A percentile compares a stretch with the other conserved stretches of the same genome.
Evolutionary conservation across 2,113 vertebrate genomes (phyloP).

Genomic region (Mus pahari): DNA sequence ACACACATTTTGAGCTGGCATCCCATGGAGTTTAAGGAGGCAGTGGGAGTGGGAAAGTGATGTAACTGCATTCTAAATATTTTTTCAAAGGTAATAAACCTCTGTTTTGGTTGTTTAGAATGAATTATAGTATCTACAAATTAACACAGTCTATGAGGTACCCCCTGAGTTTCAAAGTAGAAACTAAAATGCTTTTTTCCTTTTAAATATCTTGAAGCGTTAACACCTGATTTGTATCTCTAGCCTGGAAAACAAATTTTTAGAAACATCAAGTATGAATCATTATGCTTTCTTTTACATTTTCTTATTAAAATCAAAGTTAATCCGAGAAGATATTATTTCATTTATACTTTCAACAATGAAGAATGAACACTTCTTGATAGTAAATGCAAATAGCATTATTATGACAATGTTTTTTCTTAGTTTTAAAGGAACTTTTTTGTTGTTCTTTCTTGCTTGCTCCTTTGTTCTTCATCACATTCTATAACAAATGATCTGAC

Average conservation of each 20-base stretch:
- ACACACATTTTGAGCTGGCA: neutral
- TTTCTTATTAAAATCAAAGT: conserved; percentile 28
- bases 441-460: neutral
- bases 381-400: neutral
- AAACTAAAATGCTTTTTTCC: neutral
- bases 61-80: neutral
- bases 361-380: neutral
- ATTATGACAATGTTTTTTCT: neutral
- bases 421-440: neutral
- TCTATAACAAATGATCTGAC: neutral
- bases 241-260: neutral
- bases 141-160: neutral
- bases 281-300: neutral
- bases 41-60: neutral
- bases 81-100: neutral
- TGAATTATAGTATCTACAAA: neutral
- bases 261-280: neutral
- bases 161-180: neutral
- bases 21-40: too few species aligned
- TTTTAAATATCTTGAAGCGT: neutral
- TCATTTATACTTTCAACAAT: neutral
- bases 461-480: neutral
- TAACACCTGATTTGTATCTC: neutral
- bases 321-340: neutral
- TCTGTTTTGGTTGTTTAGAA: neutral